Conservation (phyloP, 2,797 vertebrate genomes). For the Otus scops region DNA sequence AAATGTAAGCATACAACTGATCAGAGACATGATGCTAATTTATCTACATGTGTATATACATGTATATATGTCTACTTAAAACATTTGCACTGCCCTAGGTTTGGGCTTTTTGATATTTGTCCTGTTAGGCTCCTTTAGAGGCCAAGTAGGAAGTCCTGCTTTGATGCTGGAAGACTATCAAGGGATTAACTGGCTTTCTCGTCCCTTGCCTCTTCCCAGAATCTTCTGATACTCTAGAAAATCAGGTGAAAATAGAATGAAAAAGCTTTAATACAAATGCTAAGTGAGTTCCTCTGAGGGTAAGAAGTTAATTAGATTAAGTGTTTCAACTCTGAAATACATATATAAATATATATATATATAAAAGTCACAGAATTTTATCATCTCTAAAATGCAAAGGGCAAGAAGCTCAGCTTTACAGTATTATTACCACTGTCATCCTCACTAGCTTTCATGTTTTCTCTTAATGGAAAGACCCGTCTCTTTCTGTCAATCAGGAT, state of each 20-base stretch:
- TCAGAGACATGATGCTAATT: neutral
- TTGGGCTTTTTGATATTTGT: neutral
- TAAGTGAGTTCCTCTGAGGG: conserved; percentile 13
- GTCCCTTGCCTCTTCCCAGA: neutral
- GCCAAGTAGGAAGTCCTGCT: neutral
- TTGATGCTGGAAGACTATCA: neutral
- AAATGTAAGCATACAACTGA: neutral
- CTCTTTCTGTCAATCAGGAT: conserved; percentile 46
- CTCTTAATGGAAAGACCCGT: conserved; percentile 2
- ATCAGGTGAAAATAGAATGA: neutral
- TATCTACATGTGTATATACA: neutral
- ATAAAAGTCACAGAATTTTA: neutral
- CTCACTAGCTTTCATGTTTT: conserved; percentile 30
- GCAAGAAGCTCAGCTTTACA: neutral
- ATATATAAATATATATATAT: neutral
- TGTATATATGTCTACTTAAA: neutral
- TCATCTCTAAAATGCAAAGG: neutral
- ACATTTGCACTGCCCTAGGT: neutral
- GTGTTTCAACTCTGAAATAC: neutral
- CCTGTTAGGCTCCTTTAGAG: neutral
- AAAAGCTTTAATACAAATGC: neutral
- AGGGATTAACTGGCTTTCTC: neutral
- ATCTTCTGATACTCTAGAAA: neutral
- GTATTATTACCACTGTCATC: conserved; percentile 5
- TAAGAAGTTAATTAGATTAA: conserved; percentile 56